A percentile compares a stretch with the other conserved stretches of the same genome.
These are phyloP conservation scores for Nemopilema nomurai DNA, from an alignment of 30 jellyfish, hydroid and myxozoan species.

Conservation along the genomic window DNA sequence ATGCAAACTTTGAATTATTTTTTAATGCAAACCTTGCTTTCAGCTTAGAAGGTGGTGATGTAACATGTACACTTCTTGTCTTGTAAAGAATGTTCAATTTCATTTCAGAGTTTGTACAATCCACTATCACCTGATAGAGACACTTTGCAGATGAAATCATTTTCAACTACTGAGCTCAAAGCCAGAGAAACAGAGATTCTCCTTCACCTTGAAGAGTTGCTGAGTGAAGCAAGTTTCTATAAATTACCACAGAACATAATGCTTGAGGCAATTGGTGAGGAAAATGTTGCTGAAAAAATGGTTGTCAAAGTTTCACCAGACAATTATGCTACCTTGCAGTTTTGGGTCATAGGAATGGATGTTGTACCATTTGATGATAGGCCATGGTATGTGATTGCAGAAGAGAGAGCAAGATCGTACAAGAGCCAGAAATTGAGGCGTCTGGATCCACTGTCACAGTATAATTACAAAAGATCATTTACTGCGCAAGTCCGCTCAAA, in stretches of 20 bases:
- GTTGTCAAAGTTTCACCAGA: slow-evolving; percentile 55
- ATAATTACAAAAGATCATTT: not conserved
- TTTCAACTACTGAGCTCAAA: slow-evolving; percentile 33
- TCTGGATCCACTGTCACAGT: slow-evolving; percentile 53
- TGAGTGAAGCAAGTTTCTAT: slow-evolving; percentile 67
- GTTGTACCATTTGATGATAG: slow-evolving; percentile 71
- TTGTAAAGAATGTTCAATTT: slow-evolving; percentile 2
- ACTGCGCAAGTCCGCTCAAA: slow-evolving; percentile 17
- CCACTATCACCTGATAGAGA: slow-evolving; percentile 77
- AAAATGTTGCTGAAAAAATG: slow-evolving; percentile 64
- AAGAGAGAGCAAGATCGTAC: slow-evolving; percentile 54
- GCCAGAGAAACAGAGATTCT: slow-evolving; percentile 47
- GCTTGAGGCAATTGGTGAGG: slow-evolving; percentile 66
- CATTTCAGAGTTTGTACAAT: slow-evolving; percentile 66
- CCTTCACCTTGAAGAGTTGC: not conserved
- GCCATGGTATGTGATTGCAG: slow-evolving; percentile 74
- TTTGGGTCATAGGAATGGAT: slow-evolving; percentile 87
- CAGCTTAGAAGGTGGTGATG: too few relatives aligned
- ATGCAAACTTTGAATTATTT: too few relatives aligned
- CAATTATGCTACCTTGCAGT: slow-evolving; percentile 47
- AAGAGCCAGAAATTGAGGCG: not conserved
- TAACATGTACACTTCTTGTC: too few relatives aligned
- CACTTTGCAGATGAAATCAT: slow-evolving; percentile 68
- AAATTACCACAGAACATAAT: slow-evolving; percentile 60
- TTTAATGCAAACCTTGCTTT: too few relatives aligned